Evolutionary conservation across 2,113 vertebrate species (phyloP), one percentile per base, ranked within the genome.

Genomic region (Pterophyllum scalare): DNA sequence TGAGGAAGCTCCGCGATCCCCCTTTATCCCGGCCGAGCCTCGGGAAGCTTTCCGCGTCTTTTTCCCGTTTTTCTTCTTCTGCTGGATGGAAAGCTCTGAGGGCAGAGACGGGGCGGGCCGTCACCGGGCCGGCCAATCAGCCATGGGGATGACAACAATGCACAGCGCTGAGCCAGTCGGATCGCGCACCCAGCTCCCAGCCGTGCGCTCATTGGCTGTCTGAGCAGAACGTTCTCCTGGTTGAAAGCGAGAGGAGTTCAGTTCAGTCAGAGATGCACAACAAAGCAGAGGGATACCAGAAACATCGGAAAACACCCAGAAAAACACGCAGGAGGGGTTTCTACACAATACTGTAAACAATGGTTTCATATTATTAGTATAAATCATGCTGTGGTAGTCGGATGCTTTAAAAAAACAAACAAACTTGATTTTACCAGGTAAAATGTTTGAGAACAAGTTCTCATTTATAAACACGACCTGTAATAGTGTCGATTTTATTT

Each of bases 81-180:
- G 49, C 2, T 81, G 61, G 89, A 85, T 78, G 72, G 75, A 86
- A 81, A 82, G 80, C 87, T 1, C 78, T 20, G 46, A 59, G 20
- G 56, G 80, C 13, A 52, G 76, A 54, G 33, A 87, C 61, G 0
- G 82, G 92, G 91, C 43, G 90, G 88, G 84, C 4, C 28, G 28
- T 4, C 1, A 56, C 4, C 0, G 13, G 2, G 4, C 28, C n/a
- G 72, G 35, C 91, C 93, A 93, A 94, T 92, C 56, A 38, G 26
- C 54, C 59, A 0, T 7, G 22, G 40, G 31, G 33, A 52, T 77
- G 61, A 15, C n/a, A 33, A 33, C n/a, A 24, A 6, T 46, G 5
- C 5, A 12, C 62, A 7, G 35, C 12, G 9, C 0, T 28, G 1
- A 77, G 15, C 92, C 89, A 92, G 91, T 91, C 40, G 19, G 12